These are phyloP conservation scores for Gobius niger DNA, from an alignment of 2,113 vertebrate genomes.

Conservation along the genomic window DNA sequence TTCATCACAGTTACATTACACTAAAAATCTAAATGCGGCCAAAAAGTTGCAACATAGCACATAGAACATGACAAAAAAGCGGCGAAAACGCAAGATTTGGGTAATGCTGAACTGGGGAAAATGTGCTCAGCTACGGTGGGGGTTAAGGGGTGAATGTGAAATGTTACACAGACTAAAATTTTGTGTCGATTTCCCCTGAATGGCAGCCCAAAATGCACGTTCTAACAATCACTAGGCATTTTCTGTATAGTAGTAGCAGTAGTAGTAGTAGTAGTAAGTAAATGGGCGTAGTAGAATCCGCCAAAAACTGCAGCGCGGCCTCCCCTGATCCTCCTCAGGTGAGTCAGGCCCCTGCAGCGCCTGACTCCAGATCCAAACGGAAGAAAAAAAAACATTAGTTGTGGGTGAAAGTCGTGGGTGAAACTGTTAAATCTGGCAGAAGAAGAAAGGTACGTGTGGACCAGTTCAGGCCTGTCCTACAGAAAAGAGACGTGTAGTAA, in stretches of 20 bases:
- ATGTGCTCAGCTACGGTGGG: no score
- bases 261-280: conserved; percentile 1
- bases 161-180: not conserved
- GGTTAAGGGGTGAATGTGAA: no score
- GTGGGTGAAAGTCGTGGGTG: not conserved
- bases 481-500: not conserved
- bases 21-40: no score
- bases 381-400: not conserved
- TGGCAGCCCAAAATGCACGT: not conserved
- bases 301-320: not conserved
- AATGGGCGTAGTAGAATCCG: not conserved
- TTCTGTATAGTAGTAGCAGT: no score
- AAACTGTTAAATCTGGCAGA: conserved; percentile 13
- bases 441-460: conserved; percentile 34
- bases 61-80: no score
- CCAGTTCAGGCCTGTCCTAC: conserved; percentile 31
- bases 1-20: no score
- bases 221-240: not conserved
- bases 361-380: conserved; percentile 1
- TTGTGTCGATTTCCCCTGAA: not conserved
- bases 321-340: conserved; percentile 6
- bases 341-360: conserved; percentile 17
- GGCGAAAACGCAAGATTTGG: no score
- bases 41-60: no score
- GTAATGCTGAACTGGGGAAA: no score